Evolutionary conservation across 2,797 vertebrate genomes (phyloP), one percentile per base, ranked within the genome.

Genomic region (Catostomus latipinnis): DNA sequence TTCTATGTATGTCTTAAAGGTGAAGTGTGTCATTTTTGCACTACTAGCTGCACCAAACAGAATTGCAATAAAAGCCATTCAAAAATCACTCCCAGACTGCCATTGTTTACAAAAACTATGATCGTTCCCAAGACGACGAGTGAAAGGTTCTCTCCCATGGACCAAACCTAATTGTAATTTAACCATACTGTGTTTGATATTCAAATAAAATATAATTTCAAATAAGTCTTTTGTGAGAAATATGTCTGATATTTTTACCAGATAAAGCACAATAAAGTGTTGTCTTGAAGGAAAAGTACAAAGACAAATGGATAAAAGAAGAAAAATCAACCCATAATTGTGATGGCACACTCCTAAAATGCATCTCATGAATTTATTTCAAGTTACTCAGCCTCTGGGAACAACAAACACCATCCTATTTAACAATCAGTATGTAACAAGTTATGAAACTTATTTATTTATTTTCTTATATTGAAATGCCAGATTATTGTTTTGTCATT

Each of bases 401-500:
- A 78, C 22, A 78, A 18, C 34, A 76, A 22, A 22, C 57, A 67
- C 48, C 5, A 65, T 58, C 4, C 46, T 66, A 16, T 22, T 62
- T 45, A 11, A 50, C 8, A 66, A 11, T 45, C 18, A 65, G 34
- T 43, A 49, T 46, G 12, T 68, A 74, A 63, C 66, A 22, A 4
- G 7, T 18, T 18, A 18, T 18, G 45, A 8, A 62, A 65, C 48
- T n/a, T 4, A 0, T 52, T 62, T 57, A 57, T 71, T 18, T 18
- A 18, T 18, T 18, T 18, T 18, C 16, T 82, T 69, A 76, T 67
- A 53, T 66, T 73, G 67, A 22, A 62, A 73, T 54, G 67, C 45
- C 60, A 81, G 58, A 77, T 77, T 60, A 48, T 14, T 66, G 16
- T 52, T 76, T 62, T 48, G 69, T 73, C 14, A 66, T 12, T 66